These are phyloP conservation scores for Tortricodes alternella DNA, from an alignment of 2,888 invertebrate species.

Conservation along the genomic window DNA sequence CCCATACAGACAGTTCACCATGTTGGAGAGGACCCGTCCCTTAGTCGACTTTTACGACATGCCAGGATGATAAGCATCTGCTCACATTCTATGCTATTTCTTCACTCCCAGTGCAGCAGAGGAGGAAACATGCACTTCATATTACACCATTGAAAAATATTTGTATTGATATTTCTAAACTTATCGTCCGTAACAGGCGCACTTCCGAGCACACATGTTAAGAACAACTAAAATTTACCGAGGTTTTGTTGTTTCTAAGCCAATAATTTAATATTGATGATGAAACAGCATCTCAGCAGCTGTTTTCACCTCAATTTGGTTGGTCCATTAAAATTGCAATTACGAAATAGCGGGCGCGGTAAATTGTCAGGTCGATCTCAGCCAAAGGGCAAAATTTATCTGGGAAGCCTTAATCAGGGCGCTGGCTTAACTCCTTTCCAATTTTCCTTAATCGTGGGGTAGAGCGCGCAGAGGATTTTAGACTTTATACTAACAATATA, in stretches of 20 bases:
- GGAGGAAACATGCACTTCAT: no score
- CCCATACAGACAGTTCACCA: no score
- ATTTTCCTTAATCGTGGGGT: slow-evolving; percentile 30
- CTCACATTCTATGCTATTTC: no score
- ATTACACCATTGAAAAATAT: no score
- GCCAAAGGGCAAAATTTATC: slow-evolving; percentile 30
- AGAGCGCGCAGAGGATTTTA: slow-evolving; percentile 17
- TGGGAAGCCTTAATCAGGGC: slow-evolving; percentile 26
- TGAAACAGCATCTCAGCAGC: slow-evolving; percentile 10
- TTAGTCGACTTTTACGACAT: no score
- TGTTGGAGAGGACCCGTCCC: no score
- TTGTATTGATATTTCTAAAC: no score
- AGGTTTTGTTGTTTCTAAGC: slow-evolving; percentile 1
- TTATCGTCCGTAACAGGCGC: no score
- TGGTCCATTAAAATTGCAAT: slow-evolving; percentile 29
- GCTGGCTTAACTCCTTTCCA: slow-evolving; percentile 30
- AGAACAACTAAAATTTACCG: not conserved
- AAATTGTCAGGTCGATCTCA: slow-evolving; percentile 27
- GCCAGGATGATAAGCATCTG: no score
- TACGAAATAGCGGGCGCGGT: slow-evolving; percentile 13
- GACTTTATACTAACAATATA: slow-evolving; percentile 1
- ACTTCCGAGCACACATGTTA: not conserved
- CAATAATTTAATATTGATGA: slow-evolving; percentile 14
- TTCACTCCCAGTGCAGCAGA: no score
- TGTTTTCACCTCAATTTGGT: slow-evolving; percentile 24